Evolutionary conservation across 2,888 invertebrate genomes (phyloP), one percentile per base, ranked within the genome.

Genomic region (Oxyteleia sp.): DNA sequence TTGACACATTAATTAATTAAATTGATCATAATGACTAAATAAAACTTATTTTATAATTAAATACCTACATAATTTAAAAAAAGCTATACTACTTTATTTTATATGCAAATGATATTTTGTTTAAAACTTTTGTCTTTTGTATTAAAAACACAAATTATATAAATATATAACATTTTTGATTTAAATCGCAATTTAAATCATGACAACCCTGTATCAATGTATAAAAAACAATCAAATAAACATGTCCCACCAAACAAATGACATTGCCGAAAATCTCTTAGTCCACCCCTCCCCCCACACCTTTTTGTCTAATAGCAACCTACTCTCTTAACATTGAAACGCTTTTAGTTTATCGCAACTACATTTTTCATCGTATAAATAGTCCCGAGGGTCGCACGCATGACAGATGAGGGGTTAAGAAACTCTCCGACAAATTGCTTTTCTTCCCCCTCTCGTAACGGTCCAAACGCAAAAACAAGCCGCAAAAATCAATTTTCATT

Each of bases 321-420:
- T 0, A 20, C 5, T 10, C 32, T 45, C 26, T 7, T 45, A 68
- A 59, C 71, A 71, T 59, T 71, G 71, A 59, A 49, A 38, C 38
- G 57, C 49, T 71, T 71, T 71, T 38, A 59, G 57, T 38, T 71
- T 71, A 49, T 59, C 47, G 59, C 49, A 26, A 16, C 23, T 49
- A 45, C 20, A 71, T 71, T 71, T 71, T 35, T 51, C 38, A 61
- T 51, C 49, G 43, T 49, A 51, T 59, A 71, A 71, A 71, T 71
- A 71, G 49, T 71, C 23, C 8, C 47, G 29, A 49, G 59, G 71
- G 71, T 53, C 57, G 41, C 47, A 43, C 29, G 26, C 26, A 61
- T 29, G 29, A 55, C 20, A 43, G 53, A 55, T 13, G 68, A 55
- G 53, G 68, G 68, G 53, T 68, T 68, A 68, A 45, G 72, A 61